Evolutionary conservation across 2,888 invertebrate species (phyloP), one percentile per base, ranked within the genome.

Genomic region (Drosophila tripunctata): DNA sequence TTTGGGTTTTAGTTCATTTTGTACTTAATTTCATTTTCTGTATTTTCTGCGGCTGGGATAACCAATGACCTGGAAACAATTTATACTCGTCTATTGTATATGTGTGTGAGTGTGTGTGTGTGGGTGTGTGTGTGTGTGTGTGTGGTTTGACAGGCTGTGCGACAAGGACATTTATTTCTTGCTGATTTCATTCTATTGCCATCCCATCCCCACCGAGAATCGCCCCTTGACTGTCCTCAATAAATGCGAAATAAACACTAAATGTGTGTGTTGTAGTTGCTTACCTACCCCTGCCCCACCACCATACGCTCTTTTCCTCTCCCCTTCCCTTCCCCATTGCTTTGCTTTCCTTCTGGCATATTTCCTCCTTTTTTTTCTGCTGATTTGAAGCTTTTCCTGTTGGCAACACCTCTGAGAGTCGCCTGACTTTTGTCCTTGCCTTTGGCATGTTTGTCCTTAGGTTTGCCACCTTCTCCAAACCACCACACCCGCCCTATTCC

Each of bases 191-290:
- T 83, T 84, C 84, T 51, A 73, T 75, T 67, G 67, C 67, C 30
- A 40, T 43, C 36, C 47, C 22, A 27, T 14, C 10, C n/a, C n/a
- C n/a, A n/a, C n/a, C n/a, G n/a, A 10, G 30, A 10, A 14, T 36
- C 14, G 3, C 27, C 21, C 50, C 31, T 52, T 41, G 44, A 52
- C 61, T 63, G 66, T 65, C 67, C 81, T 56, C 87, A 86, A 84
- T 87, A 81, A 87, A 87, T 81, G 78, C 87, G 80, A 81, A 81
- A 81, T 81, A 81, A 81, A 87, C 80, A 87, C 87, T 81, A 81
- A 81, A 81, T 81, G 82, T 81, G 71, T 10, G 6, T 27, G 27
- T 81, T 27, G 27, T 81, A 81, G 80, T 80, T 82, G 66, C 55
- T 63, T 66, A 55, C 51, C 66, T 43, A 35, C 51, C 31, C 27